Percentiles rank a stretch among this genome's conserved stretches.
Conservation (phyloP, 2,797 vertebrate species). For the Epinephelus malabaricus region DNA sequence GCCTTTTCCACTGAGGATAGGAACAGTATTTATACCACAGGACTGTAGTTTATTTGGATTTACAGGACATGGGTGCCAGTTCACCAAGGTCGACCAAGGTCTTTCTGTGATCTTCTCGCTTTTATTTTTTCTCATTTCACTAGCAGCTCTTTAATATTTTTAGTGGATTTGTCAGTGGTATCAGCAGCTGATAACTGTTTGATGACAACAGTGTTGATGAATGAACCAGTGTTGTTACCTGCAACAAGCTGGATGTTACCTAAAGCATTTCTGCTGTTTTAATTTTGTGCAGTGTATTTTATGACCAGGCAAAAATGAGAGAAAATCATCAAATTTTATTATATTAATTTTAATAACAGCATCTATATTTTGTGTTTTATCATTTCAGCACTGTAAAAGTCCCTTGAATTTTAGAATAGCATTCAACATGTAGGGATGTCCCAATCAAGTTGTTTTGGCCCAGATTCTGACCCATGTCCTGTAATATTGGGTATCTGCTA, state of each 20-base stretch:
- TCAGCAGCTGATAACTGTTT: neutral
- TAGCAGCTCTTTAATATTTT: too few species aligned
- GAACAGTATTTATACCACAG: constrained; percentile 5
- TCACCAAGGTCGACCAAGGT: neutral
- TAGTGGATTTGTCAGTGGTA: neutral
- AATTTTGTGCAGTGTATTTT: neutral
- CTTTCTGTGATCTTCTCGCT: neutral
- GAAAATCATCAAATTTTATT: neutral
- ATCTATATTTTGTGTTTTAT: too few species aligned
- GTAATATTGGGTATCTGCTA: neutral
- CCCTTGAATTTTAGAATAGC: neutral
- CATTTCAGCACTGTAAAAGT: neutral
- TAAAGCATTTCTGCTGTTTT: too few species aligned
- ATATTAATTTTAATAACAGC: too few species aligned
- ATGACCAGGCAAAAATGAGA: neutral
- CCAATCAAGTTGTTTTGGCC: neutral
- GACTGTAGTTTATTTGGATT: neutral
- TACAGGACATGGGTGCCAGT: neutral
- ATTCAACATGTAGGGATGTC: neutral
- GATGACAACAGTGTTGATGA: neutral
- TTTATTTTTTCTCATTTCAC: neutral
- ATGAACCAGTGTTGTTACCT: neutral
- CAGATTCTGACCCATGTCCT: neutral
- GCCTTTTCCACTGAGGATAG: constrained; percentile 28
- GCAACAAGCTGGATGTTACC: neutral